Evolutionary conservation across 2,888 invertebrate genomes (phyloP), one percentile per base, ranked within the genome.

Genomic region (Drosophila planitibia): DNA sequence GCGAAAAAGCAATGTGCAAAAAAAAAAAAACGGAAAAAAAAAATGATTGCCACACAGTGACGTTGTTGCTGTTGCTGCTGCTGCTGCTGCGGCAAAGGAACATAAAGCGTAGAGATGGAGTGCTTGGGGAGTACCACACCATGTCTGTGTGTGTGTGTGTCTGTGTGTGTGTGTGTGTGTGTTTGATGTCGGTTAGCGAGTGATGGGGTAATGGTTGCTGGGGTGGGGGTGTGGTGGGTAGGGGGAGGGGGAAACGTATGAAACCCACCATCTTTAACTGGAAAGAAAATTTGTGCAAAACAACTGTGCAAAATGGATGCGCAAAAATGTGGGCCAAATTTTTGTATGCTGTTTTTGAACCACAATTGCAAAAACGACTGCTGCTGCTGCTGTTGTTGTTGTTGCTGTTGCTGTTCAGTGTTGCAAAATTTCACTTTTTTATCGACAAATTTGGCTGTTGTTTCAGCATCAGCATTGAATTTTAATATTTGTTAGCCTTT

Each of bases 281-380:
- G 81, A 76, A 81, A 76, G 68, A 72, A 75, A 59, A 69, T 55
- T 55, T 70, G 60, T 70, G 70, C 58, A 70, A 61, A 68, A 54
- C 66, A 76, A 59, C 70, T 57, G 51, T 61, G 54, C 66, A 67
- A 76, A 80, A 74, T 80, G 60, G 64, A 79, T 76, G 79, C 72
- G 68, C 76, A 79, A 76, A 78, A 80, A 81, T 81, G 80, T 81
- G 81, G 83, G 83, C 76, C 83, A 81, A 81, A 81, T 80, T 76
- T 70, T 71, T 75, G 71, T 76, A 71, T 64, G 68, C 52, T 59
- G 64, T 70, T 64, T 71, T 64, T 66, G 44, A 61, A 64, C 32
- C 41, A 35, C 63, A 63, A 63, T 60, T 61, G 78, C 62, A 39
- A 53, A 32, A 47, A 47, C 14, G 16, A 30, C 14, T 41, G 22